phyloP scores from a whole-genome alignment of 2,113 vertebrate species.

The Rhipidura dahli region DNA sequence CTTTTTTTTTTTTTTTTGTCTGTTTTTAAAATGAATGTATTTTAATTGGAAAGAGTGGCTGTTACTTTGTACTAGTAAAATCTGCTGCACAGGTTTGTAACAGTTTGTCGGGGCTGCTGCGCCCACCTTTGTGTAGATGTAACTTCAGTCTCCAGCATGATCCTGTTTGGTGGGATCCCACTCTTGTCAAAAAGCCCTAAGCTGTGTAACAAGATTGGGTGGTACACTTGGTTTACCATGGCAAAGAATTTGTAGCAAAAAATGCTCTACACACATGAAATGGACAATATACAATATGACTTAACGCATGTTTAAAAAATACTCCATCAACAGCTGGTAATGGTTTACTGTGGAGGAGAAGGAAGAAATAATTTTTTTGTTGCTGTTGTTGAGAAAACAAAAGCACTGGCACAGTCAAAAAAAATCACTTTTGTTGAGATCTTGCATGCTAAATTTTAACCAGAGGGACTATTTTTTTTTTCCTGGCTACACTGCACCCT shows the following conservation, averaged over 20 bases:
- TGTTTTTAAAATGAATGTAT: not conserved
- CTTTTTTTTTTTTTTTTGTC: not conserved
- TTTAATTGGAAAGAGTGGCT: not conserved
- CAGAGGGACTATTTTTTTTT: not conserved
- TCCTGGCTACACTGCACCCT: not conserved
- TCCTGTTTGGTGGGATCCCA: not conserved
- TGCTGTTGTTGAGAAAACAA: slow-evolving; percentile 45
- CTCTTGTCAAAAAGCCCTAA: not conserved
- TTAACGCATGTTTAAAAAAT: slow-evolving; percentile 28
- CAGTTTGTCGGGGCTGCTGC: not conserved
- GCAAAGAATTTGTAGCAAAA: slow-evolving; percentile 42
- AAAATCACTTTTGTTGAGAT: slow-evolving; percentile 52
- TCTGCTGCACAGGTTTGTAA: not conserved
- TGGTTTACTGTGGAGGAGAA: slow-evolving; percentile 38
- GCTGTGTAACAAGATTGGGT: not conserved
- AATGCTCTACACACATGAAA: slow-evolving; percentile 27
- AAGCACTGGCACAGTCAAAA: slow-evolving; percentile 47
- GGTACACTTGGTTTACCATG: not conserved
- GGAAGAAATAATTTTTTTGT: slow-evolving; percentile 36
- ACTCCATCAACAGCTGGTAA: slow-evolving; percentile 35
- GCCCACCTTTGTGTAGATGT: not conserved
- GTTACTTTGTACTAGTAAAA: not conserved
- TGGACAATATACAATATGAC: slow-evolving; percentile 10
- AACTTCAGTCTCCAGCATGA: accelerated
- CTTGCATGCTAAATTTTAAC: slow-evolving; percentile 55